These are phyloP conservation scores for Alectoris magna DNA, from an alignment of 2,797 vertebrate species.

Conservation along the genomic window DNA sequence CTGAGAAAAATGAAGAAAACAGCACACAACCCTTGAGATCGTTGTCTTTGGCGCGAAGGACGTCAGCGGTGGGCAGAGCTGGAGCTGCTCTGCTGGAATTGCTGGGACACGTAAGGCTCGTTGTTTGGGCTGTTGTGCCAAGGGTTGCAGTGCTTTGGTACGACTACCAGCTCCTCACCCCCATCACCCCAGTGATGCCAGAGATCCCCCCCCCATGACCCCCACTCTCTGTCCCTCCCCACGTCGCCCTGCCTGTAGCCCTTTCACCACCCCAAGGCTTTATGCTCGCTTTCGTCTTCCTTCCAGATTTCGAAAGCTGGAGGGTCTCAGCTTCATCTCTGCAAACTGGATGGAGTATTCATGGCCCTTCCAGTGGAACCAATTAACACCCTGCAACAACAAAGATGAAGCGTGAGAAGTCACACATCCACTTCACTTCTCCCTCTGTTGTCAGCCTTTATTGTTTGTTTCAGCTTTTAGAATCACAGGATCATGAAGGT, in stretches of 20 bases:
- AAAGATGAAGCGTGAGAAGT: background rate
- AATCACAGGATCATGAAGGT: no score
- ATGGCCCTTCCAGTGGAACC: slow-evolving; percentile 99
- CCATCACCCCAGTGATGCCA: background rate
- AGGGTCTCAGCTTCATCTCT: slow-evolving; percentile 96
- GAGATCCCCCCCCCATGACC: slow-evolving; percentile 38
- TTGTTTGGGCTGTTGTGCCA: background rate
- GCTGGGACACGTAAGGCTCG: slow-evolving; percentile 44
- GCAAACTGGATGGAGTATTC: slow-evolving; percentile 95
- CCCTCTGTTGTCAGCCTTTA: background rate
- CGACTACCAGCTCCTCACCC: slow-evolving; percentile 45
- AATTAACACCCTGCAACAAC: slow-evolving; percentile 90
- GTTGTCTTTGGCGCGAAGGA: slow-evolving; percentile 82
- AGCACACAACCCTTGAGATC: slow-evolving; percentile 58
- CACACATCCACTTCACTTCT: accelerated
- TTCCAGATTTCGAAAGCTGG: slow-evolving; percentile 94
- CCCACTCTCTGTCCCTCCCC: background rate
- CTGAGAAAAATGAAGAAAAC: background rate
- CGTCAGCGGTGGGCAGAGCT: slow-evolving; percentile 15
- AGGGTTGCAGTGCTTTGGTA: slow-evolving; percentile 65
- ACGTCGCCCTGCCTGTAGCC: slow-evolving; percentile 3
- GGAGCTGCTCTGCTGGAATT: background rate
- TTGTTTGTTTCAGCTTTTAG: accelerated
- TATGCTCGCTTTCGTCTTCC: slow-evolving; percentile 93
- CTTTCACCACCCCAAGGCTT: background rate